Conservation (phyloP, 2,797 vertebrate species). For the Borostomias antarcticus region DNA sequence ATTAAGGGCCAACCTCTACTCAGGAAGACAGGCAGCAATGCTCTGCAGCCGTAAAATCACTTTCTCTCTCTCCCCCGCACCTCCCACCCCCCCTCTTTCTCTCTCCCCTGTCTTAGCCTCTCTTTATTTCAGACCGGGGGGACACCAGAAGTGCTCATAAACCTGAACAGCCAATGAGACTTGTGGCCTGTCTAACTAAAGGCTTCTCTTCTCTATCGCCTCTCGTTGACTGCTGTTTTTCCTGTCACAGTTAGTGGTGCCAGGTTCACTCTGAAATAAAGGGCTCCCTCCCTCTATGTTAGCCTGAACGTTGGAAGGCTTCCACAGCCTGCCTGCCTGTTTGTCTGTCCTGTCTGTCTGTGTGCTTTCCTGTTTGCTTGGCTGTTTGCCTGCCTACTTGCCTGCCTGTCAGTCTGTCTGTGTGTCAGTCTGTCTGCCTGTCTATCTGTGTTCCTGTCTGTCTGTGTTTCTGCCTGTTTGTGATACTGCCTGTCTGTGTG, state of each 20-base stretch:
- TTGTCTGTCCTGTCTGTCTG: too few species aligned
- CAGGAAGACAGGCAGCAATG: neutral
- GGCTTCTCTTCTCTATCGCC: constrained; percentile 20
- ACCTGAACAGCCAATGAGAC: neutral
- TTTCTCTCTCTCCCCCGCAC: too few species aligned
- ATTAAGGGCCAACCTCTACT: constrained; percentile 4
- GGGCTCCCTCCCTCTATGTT: constrained; percentile 21
- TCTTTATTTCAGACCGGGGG: neutral
- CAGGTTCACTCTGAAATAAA: constrained; percentile 54
- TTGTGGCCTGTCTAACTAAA: neutral
- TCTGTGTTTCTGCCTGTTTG: neutral
- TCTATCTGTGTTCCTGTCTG: neutral
- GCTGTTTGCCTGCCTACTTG: constrained; percentile 34
- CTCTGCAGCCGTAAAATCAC: neutral
- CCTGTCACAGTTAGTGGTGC: constrained; percentile 29
- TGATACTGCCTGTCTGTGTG: constrained; percentile 1
- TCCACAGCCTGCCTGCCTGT: too few species aligned
- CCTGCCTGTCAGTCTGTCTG: too few species aligned
- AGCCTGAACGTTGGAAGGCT: neutral
- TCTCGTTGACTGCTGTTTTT: constrained; percentile 2
- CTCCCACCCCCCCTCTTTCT: neutral
- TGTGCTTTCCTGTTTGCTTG: neutral
- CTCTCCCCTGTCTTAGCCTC: neutral
- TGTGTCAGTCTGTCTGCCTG: too few species aligned
- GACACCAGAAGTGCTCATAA: neutral